These are phyloP conservation scores for Litocranius walleri DNA, from an alignment of 2,113 vertebrate genomes.

Conservation along the genomic window DNA sequence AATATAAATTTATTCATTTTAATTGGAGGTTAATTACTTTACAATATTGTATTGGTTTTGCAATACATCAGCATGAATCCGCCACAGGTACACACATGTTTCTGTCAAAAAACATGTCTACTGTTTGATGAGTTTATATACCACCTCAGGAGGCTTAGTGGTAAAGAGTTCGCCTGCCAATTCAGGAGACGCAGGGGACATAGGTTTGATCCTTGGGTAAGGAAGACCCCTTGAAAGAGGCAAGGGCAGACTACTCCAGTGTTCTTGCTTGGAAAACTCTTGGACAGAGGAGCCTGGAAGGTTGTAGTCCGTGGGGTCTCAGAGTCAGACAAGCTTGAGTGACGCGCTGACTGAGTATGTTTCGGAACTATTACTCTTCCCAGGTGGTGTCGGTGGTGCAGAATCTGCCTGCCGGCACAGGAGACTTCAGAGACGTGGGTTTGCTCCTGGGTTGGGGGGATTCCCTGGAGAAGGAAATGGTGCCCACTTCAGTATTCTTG, in stretches of 20 bases:
- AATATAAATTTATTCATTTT: too few species aligned
- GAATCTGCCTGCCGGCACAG: fast-evolving
- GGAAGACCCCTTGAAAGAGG: neutral
- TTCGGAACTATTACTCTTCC: fast-evolving
- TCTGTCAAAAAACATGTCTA: neutral
- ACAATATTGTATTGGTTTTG: too few species aligned
- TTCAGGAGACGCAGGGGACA: neutral
- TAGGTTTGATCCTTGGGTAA: neutral
- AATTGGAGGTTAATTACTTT: too few species aligned
- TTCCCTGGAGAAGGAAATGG: neutral
- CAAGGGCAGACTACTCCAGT: neutral
- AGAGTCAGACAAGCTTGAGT: neutral
- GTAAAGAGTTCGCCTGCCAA: neutral
- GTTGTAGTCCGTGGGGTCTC: too few species aligned
- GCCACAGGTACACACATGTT: too few species aligned
- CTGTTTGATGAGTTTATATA: neutral
- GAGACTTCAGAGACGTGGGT: neutral
- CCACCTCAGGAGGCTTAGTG: neutral
- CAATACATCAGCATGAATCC: too few species aligned
- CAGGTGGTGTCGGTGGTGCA: neutral
- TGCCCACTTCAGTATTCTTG: neutral
- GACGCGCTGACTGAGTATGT: fast-evolving
- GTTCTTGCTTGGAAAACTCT: neutral
- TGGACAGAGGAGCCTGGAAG: neutral
- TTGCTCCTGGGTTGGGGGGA: neutral